Evolutionary conservation across 2,888 invertebrate species (phyloP).

Genomic region (Deilephila porcellus): DNA sequence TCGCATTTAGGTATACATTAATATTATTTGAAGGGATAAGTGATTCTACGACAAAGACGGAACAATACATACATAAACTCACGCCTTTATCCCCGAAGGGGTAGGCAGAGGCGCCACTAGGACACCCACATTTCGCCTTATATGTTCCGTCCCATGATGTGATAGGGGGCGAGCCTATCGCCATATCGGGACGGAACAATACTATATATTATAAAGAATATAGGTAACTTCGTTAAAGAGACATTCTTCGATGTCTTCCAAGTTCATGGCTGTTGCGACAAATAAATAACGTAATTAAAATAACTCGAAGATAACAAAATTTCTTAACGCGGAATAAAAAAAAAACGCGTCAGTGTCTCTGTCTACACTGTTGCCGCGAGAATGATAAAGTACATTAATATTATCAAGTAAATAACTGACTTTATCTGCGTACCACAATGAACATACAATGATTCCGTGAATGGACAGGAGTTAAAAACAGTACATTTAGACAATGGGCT

Average conservation of each 20-base stretch:
- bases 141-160: no score
- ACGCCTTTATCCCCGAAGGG: no score
- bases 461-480: slow-evolving; percentile 61
- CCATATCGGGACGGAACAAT: no score
- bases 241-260: no score
- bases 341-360: background rate
- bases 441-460: slow-evolving; percentile 54
- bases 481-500: slow-evolving; percentile 63
- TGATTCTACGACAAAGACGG: background rate
- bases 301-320: background rate
- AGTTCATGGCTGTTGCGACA: no score
- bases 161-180: no score
- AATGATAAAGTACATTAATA: slow-evolving; percentile 11
- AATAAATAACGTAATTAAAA: background rate
- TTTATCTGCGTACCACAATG: background rate
- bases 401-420: slow-evolving; percentile 11
- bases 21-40: background rate
- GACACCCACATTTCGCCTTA: no score
- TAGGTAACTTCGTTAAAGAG: no score
- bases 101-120: no score
- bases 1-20: no score
- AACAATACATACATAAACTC: no score
- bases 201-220: no score
- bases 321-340: background rate
- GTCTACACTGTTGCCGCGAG: background rate